Conservation (phyloP, 2,888 invertebrate genomes). For the Protodeltote pygarga region DNA sequence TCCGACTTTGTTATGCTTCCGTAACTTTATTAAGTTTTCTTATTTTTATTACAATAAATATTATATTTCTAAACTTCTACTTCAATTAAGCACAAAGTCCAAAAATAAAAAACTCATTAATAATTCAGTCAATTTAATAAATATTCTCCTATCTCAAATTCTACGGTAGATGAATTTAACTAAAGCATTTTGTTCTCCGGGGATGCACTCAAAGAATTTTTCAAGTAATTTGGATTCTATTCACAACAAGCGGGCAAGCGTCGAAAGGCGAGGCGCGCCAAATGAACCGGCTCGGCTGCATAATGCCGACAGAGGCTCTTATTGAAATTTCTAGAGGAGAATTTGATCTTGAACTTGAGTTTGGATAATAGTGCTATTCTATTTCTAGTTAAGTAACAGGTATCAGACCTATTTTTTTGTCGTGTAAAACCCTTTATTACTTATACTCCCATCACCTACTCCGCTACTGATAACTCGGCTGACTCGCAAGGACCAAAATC, state of each 20-base stretch:
- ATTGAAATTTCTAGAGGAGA: slow-evolving; percentile 30
- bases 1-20: too few relatives aligned
- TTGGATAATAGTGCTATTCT: not conserved
- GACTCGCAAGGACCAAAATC: too few relatives aligned
- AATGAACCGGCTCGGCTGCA: slow-evolving; percentile 73
- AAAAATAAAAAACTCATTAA: slow-evolving; percentile 25
- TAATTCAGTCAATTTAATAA: slow-evolving; percentile 50
- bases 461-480: too few relatives aligned
- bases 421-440: too few relatives aligned
- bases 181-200: slow-evolving; percentile 52
- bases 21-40: not conserved
- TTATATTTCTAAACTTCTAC: slow-evolving; percentile 10
- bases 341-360: slow-evolving; percentile 12
- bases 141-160: slow-evolving; percentile 55
- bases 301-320: slow-evolving; percentile 37
- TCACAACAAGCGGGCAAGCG: slow-evolving; percentile 71
- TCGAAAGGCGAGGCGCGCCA: slow-evolving; percentile 69
- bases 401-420: too few relatives aligned
- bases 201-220: slow-evolving; percentile 72
- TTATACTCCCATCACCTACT: too few relatives aligned
- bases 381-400: too few relatives aligned
- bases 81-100: slow-evolving; percentile 14
- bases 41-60: not conserved
- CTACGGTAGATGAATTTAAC: slow-evolving; percentile 60
- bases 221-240: slow-evolving; percentile 82